Percentiles rank a stretch among this genome's conserved stretches.
Conservation (phyloP, 2,797 vertebrate species). For the Chromis chromis region DNA sequence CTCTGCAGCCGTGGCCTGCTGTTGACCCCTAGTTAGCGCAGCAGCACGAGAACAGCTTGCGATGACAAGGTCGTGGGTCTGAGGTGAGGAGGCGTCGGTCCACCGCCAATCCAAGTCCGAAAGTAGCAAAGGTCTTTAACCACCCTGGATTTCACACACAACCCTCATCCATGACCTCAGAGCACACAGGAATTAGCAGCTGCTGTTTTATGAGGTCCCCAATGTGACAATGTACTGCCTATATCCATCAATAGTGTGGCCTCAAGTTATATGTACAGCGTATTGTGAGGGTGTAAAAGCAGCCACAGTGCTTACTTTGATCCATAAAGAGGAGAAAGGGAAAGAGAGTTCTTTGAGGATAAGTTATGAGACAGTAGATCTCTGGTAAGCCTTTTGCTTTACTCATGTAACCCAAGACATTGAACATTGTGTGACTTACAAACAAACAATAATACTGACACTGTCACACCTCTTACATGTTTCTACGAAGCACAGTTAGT, state of each 20-base stretch:
- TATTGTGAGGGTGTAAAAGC: conserved; percentile 43
- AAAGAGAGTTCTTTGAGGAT: conserved; percentile 14
- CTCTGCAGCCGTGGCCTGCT: conserved; percentile 43
- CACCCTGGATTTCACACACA: conserved; percentile 67
- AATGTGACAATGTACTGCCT: conserved; percentile 58
- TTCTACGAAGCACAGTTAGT: not conserved
- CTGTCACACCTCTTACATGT: not conserved
- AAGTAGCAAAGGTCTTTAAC: conserved; percentile 70
- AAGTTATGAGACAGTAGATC: conserved; percentile 14
- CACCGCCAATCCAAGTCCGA: conserved; percentile 30
- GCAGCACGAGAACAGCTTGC: conserved; percentile 48
- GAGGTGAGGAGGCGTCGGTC: conserved; percentile 44
- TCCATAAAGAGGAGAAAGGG: conserved; percentile 16
- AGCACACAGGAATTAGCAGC: conserved; percentile 74
- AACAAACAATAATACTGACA: not conserved
- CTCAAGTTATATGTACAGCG: conserved; percentile 28
- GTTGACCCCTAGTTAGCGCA: conserved; percentile 72
- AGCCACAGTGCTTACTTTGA: conserved; percentile 21
- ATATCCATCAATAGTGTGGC: conserved; percentile 54
- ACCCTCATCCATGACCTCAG: conserved; percentile 56
- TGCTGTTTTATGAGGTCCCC: conserved; percentile 75
- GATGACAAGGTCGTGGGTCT: conserved; percentile 71
- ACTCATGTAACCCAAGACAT: not conserved
- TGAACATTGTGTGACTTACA: not conserved
- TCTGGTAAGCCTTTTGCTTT: not conserved